Evolutionary conservation across 2,113 vertebrate species (phyloP).

Genomic region (Syngnathoides biaculeatus): DNA sequence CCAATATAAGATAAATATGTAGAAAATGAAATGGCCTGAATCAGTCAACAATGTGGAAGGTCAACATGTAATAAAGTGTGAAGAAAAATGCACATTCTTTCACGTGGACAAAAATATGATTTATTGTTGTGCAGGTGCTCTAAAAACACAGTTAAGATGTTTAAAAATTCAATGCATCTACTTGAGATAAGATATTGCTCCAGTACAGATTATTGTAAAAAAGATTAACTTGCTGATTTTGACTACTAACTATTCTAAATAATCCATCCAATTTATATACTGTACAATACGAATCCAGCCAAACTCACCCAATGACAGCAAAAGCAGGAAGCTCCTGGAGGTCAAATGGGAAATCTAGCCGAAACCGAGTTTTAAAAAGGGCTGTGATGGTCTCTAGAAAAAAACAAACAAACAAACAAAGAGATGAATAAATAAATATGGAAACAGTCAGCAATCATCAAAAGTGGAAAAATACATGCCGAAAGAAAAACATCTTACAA

Average conservation of each 20-base stretch:
- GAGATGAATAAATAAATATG: background rate
- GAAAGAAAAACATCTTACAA: background rate
- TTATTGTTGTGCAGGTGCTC: too few species aligned
- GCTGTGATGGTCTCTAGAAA: slow-evolving; percentile 92
- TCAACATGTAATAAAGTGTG: too few species aligned
- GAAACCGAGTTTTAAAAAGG: slow-evolving; percentile 95
- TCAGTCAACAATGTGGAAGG: too few species aligned
- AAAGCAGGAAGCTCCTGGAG: slow-evolving; percentile 96
- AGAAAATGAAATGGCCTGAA: too few species aligned
- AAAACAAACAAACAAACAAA: background rate
- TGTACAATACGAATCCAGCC: background rate
- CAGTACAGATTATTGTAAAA: background rate
- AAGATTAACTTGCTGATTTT: background rate
- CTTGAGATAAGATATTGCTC: too few species aligned
- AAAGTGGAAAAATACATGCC: too few species aligned
- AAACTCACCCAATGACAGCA: slow-evolving; percentile 89
- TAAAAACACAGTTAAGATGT: too few species aligned
- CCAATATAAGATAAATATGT: too few species aligned
- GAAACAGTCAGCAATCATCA: background rate
- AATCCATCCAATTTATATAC: background rate
- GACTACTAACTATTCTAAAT: background rate
- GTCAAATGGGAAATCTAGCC: slow-evolving; percentile 95
- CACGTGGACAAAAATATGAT: too few species aligned
- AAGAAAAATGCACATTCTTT: too few species aligned
- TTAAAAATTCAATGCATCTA: too few species aligned